phyloP scores from a whole-genome alignment of 2,113 vertebrate genomes.

The Heterochromis multidens region DNA sequence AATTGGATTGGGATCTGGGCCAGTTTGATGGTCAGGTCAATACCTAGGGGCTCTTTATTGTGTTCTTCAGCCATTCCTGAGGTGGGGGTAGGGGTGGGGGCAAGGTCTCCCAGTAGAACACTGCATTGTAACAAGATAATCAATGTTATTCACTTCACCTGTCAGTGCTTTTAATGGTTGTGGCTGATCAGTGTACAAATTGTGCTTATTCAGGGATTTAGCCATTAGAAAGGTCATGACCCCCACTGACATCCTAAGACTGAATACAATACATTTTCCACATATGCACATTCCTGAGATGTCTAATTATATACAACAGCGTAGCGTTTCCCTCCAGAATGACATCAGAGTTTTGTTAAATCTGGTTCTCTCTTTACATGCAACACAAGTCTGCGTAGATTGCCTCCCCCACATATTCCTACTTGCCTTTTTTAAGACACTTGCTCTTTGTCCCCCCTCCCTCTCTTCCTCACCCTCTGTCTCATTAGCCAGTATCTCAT shows the following conservation, averaged over 20 bases:
- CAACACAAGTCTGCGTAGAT: constrained; percentile 58
- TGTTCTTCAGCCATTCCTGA: not conserved
- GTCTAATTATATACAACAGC: not conserved
- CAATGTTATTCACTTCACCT: not conserved
- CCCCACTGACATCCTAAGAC: not conserved
- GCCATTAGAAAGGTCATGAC: constrained; percentile 38
- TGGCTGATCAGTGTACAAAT: not conserved
- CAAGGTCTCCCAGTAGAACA: not conserved
- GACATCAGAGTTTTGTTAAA: constrained; percentile 29
- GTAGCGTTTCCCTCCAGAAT: constrained; percentile 25
- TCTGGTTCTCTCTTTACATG: constrained; percentile 31
- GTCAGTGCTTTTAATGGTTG: not conserved
- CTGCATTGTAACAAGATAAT: not conserved
- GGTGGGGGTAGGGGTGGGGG: not conserved
- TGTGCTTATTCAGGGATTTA: not conserved
- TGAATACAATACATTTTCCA: not conserved
- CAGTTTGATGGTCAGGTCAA: not conserved
- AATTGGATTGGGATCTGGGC: not conserved
- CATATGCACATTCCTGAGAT: not conserved
- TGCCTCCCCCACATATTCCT: constrained; percentile 60
- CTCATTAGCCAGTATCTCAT: constrained; percentile 70
- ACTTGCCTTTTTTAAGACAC: constrained; percentile 60
- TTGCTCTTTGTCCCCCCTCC: constrained; percentile 68
- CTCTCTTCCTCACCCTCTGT: constrained; percentile 58
- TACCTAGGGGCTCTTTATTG: not conserved